A percentile compares a stretch with the other conserved stretches of the same genome.
Conservation (phyloP, 2,797 vertebrate genomes). For the Phataginus tetradactyla region DNA sequence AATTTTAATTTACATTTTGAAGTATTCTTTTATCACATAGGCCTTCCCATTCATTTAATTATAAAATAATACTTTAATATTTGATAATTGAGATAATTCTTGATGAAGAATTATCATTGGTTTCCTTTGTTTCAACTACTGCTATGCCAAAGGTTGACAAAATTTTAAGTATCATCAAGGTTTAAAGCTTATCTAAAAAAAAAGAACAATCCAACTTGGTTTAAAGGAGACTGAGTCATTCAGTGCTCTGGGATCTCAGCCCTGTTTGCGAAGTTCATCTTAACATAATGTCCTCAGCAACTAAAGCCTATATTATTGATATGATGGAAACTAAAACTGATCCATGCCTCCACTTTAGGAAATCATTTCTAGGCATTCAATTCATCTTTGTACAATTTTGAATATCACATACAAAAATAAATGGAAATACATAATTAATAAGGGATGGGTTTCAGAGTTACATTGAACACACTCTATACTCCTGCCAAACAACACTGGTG, state of each 20-base stretch:
- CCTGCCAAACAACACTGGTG: not conserved
- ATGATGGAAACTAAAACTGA: not conserved
- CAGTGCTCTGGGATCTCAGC: not conserved
- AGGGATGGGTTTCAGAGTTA: not conserved
- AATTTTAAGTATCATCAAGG: constrained; percentile 13
- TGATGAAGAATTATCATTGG: constrained; percentile 42
- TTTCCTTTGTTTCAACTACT: constrained; percentile 52
- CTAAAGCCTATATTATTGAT: constrained; percentile 3
- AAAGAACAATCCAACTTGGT: not conserved
- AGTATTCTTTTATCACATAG: constrained; percentile 34
- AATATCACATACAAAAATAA: not conserved
- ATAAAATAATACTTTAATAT: constrained; percentile 57
- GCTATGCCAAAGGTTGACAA: not conserved
- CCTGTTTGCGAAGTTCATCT: not conserved
- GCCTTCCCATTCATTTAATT: constrained; percentile 45
- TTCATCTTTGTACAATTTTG: not conserved
- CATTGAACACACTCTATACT: not conserved
- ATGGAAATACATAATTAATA: not conserved
- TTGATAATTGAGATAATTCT: constrained; percentile 53
- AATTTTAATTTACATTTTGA: constrained; percentile 69
- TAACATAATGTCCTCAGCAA: not conserved
- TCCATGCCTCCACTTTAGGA: not conserved
- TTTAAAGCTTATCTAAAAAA: not conserved
- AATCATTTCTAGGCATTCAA: not conserved
- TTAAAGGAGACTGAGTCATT: not conserved